Percentiles rank a stretch among this genome's conserved stretches.
These are phyloP conservation scores for Clepsis dumicolana DNA, from an alignment of 2,888 invertebrate species.

Conservation along the genomic window DNA sequence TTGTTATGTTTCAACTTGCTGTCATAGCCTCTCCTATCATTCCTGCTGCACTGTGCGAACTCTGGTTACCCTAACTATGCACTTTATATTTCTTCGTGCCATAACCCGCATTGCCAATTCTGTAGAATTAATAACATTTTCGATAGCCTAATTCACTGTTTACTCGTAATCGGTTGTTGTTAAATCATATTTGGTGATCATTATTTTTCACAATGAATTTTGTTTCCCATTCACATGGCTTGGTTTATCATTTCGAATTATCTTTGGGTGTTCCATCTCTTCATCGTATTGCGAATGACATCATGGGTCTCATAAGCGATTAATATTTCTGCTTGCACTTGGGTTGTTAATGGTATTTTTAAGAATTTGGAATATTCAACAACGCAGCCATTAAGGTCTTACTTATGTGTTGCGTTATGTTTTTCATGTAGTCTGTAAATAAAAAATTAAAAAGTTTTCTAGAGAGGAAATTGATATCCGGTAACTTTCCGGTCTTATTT, in stretches of 20 bases:
- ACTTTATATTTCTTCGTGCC: not conserved
- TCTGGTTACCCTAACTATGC: not conserved
- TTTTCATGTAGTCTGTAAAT: not conserved
- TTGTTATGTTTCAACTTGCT: not conserved
- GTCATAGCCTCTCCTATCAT: not conserved
- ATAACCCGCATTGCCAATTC: not conserved
- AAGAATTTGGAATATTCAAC: not conserved
- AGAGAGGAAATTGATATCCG: too few species aligned
- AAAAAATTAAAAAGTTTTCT: too few species aligned
- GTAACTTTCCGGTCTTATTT: too few species aligned
- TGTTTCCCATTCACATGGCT: not conserved
- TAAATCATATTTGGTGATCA: not conserved
- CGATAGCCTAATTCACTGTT: not conserved
- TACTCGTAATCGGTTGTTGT: not conserved
- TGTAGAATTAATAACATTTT: not conserved
- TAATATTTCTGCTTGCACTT: not conserved
- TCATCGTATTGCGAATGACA: not conserved
- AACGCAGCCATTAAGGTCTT: not conserved
- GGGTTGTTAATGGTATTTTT: not conserved
- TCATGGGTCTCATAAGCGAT: not conserved
- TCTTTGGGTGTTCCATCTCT: not conserved
- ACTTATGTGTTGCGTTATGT: not conserved
- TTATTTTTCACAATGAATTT: not conserved
- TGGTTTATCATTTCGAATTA: not conserved
- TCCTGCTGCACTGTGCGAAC: not conserved